Base-by-base conservation (phyloP, 2,113 vertebrate genomes). In the Ammospiza caudacuta region DNA sequence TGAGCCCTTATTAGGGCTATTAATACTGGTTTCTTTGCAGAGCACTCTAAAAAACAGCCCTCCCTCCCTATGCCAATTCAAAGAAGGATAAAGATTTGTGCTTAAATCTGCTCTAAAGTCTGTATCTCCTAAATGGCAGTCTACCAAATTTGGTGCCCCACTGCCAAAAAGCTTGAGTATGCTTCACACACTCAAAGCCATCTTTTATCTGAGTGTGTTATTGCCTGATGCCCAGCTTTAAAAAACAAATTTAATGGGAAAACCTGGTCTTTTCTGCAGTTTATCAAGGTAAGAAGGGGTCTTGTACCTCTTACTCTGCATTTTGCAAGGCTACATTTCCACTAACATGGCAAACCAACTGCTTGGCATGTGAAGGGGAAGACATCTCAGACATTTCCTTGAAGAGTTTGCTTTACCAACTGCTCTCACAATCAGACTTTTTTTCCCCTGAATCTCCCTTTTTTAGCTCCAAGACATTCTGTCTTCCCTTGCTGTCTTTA, bases 401-500 rank as follows among this genome's bases (percentile, higher is more conserved):
- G 54, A 94, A 79, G 18, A 81, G 52, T 63, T 46, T 81, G 61
- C 68, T 87, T 89, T 82, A 83, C 57, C 20, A 55, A 70, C 55
- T 82, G 51, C 69, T 90, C 25, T 95, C 51, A 79, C 14, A n/a
- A 80, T 76, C 25, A 73, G 35, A 41, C 43, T n/a, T 78, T 67
- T 83, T 91, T 90, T 37, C 6, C 31, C 31, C 54, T 61, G 43
- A 81, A 93, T 33, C 22, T 78, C 12, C 57, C 10, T 55, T 90
- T 89, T 94, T 92, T 92, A 91, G 74, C 80, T 92, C 44, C 58
- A 87, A 92, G 83, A 92, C 70, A 44, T 85, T 91, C 62, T 95
- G 80, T 79, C 80, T 92, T 68, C 31, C 62, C 85, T 89, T 92
- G 46, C 74, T 70, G 64, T 90, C 73, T 92, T 94, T 72, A 94